These are phyloP conservation scores for Xanthostigma xanthostigma DNA, from an alignment of 2,888 invertebrate species.

Conservation along the genomic window DNA sequence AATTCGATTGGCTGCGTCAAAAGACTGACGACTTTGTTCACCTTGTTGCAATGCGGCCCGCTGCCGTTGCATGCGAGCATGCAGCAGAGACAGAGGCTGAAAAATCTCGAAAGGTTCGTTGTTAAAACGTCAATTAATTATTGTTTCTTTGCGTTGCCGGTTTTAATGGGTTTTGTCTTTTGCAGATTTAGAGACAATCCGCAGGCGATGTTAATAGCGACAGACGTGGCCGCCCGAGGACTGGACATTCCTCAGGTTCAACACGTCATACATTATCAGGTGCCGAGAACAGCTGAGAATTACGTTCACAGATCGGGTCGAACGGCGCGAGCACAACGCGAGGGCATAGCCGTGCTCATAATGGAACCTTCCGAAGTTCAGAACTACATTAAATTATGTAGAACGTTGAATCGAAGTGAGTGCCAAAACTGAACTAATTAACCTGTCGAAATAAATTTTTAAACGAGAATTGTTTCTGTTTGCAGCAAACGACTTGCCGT, in stretches of 20 bases:
- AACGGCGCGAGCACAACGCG: slow-evolving; percentile 78
- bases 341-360: slow-evolving; percentile 83
- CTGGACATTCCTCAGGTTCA: slow-evolving; percentile 87
- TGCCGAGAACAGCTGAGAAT: slow-evolving; percentile 87
- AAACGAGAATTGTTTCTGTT: slow-evolving; percentile 1
- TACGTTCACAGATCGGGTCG: slow-evolving; percentile 95
- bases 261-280: slow-evolving; percentile 92
- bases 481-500: slow-evolving; percentile 64
- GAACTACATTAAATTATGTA: slow-evolving; percentile 65
- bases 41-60: slow-evolving; percentile 53
- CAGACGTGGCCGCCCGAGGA: slow-evolving; percentile 91
- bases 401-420: slow-evolving; percentile 72
- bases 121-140: neutral
- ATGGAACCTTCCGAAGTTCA: slow-evolving; percentile 78
- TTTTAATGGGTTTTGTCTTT: slow-evolving; percentile 4
- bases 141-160: neutral
- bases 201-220: slow-evolving; percentile 49
- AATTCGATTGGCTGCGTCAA: slow-evolving; percentile 89
- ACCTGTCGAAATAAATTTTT: no score
- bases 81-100: slow-evolving; percentile 86
- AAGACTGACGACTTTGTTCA: slow-evolving; percentile 53
- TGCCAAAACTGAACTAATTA: no score
- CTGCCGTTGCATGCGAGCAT: slow-evolving; percentile 75
- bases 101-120: slow-evolving; percentile 79
- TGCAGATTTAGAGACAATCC: slow-evolving; percentile 53